Evolutionary conservation across 2,113 vertebrate species (phyloP).

Genomic region (Heterocephalus glaber): DNA sequence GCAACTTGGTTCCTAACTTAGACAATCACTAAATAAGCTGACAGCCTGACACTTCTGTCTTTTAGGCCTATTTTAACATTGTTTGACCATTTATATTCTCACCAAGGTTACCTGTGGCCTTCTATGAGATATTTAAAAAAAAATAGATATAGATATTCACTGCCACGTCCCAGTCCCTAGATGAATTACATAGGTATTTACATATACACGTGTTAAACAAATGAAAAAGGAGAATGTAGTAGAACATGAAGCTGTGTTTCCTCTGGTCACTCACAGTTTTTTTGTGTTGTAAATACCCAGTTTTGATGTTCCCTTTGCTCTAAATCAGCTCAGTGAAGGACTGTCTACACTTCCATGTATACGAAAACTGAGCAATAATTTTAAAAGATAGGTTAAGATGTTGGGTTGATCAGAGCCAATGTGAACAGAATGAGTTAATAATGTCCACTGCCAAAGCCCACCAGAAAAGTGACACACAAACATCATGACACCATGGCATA

Average conservation of each 20-base stretch:
- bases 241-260: background rate
- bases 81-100: slow-evolving; percentile 1
- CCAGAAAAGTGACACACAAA: background rate
- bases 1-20: background rate
- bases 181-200: background rate
- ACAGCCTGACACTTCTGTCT: background rate
- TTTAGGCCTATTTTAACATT: background rate
- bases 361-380: background rate
- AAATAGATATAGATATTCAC: background rate
- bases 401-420: background rate
- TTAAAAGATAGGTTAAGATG: background rate
- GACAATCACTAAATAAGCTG: background rate
- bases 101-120: background rate
- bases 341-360: background rate
- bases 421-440: background rate
- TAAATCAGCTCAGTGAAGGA: background rate
- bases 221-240: background rate
- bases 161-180: background rate
- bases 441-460: background rate
- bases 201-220: background rate
- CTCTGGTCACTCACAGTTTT: background rate
- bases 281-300: background rate
- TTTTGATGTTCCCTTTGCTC: background rate
- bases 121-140: background rate
- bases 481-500: background rate